Conservation (phyloP, 1,140 invertebrate genomes). For the Eupristina koningsbergeri region DNA sequence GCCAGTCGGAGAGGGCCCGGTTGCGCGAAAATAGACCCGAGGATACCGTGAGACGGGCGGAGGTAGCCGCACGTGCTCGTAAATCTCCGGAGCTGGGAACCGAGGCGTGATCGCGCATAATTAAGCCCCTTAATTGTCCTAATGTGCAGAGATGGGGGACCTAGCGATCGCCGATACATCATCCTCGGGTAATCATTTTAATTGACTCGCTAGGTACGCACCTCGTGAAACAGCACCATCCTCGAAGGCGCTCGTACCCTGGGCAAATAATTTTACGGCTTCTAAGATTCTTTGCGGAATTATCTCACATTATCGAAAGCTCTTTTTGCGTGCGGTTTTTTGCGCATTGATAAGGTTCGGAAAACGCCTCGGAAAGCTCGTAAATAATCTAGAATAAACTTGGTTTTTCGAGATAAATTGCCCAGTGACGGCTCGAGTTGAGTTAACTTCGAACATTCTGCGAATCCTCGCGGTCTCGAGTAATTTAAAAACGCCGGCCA, state of each 20-base stretch:
- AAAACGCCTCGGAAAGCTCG: not conserved
- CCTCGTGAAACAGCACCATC: not conserved
- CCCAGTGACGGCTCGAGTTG: not conserved
- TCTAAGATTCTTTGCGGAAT: not conserved
- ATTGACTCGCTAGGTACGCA: no score
- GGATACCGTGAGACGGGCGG: no score
- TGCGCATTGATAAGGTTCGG: not conserved
- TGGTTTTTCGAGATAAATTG: not conserved
- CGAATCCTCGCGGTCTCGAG: constrained; percentile 5
- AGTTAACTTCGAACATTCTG: constrained; percentile 14
- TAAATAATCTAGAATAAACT: constrained; percentile 1
- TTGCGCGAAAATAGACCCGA: no score
- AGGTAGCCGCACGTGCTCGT: no score
- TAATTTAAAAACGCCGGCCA: not conserved
- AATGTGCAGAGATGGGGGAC: no score
- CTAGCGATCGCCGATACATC: no score
- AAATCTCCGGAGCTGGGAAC: no score
- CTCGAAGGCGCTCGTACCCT: not conserved
- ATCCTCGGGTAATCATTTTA: no score
- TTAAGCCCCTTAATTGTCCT: no score
- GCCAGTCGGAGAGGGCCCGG: no score
- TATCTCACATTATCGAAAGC: not conserved
- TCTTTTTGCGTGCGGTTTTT: not conserved
- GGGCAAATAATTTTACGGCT: not conserved
- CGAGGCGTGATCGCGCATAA: no score